phyloP scores from a whole-genome alignment of 2,888 invertebrate genomes.

The Tinea semifulvella region DNA sequence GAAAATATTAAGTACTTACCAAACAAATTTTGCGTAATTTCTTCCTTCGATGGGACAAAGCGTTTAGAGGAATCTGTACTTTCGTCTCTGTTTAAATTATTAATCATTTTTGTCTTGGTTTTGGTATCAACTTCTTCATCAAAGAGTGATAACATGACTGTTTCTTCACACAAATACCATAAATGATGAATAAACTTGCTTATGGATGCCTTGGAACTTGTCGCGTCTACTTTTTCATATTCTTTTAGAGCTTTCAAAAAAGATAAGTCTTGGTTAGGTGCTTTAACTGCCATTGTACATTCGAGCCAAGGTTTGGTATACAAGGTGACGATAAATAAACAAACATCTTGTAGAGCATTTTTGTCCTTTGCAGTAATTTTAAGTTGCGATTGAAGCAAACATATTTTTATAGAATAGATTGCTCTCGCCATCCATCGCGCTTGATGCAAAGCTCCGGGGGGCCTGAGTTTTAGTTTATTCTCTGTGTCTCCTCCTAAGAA shows the following conservation, averaged over 20 bases:
- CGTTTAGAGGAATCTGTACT: slow-evolving; percentile 17
- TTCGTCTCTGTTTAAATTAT: slow-evolving; percentile 19
- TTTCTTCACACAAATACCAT: slow-evolving; percentile 19
- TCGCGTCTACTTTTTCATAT: slow-evolving; percentile 17
- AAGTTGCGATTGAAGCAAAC: slow-evolving; percentile 15
- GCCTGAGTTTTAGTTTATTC: slow-evolving; percentile 16
- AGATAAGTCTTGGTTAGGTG: slow-evolving; percentile 16
- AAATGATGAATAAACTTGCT: slow-evolving; percentile 19
- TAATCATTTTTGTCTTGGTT: slow-evolving; percentile 17
- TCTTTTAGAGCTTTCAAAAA: slow-evolving; percentile 15
- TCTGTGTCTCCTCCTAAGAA: slow-evolving; percentile 17
- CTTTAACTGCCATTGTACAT: slow-evolving; percentile 14
- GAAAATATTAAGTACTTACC: slow-evolving; percentile 9
- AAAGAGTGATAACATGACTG: slow-evolving; percentile 18
- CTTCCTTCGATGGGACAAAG: slow-evolving; percentile 20
- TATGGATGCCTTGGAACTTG: slow-evolving; percentile 18
- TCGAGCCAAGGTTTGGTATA: slow-evolving; percentile 7
- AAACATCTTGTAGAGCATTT: slow-evolving; percentile 6
- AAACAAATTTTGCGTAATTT: slow-evolving; percentile 16
- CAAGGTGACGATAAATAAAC: slow-evolving; percentile 10
- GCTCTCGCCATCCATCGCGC: slow-evolving; percentile 19
- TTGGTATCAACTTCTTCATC: slow-evolving; percentile 18
- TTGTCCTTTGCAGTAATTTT: slow-evolving; percentile 14
- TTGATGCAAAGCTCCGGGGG: slow-evolving; percentile 19
- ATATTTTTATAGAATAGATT: slow-evolving; percentile 20